Evolutionary conservation across 2,888 invertebrate species (phyloP).

Genomic region (Drosophila parthenogenetica): DNA sequence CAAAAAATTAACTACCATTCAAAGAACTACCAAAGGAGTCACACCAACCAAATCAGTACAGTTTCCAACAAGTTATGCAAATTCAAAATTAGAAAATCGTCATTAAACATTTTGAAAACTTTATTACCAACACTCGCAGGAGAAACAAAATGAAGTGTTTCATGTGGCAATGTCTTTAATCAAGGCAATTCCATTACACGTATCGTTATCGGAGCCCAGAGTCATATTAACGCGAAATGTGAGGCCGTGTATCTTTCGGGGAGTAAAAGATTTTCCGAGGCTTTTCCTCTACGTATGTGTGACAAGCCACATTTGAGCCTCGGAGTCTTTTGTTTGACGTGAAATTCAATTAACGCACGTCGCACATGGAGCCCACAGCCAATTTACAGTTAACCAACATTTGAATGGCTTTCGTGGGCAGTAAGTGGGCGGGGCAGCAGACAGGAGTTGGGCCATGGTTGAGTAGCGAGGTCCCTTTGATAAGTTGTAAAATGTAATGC

Average conservation of each 20-base stretch:
- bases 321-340: slow-evolving; percentile 67
- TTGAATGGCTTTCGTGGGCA: slow-evolving; percentile 53
- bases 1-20: too few relatives aligned
- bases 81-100: too few relatives aligned
- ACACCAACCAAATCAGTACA: too few relatives aligned
- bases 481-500: slow-evolving; percentile 76
- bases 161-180: slow-evolving; percentile 5
- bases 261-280: background rate
- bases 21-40: too few relatives aligned
- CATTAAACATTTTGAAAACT: background rate
- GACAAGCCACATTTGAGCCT: slow-evolving; percentile 58
- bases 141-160: background rate
- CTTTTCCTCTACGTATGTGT: background rate
- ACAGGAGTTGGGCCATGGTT: background rate
- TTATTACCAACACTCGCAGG: background rate
- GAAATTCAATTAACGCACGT: slow-evolving; percentile 71
- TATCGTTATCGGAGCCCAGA: slow-evolving; percentile 21
- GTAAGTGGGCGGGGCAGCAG: background rate
- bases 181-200: slow-evolving; percentile 23
- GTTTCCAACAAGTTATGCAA: too few relatives aligned
- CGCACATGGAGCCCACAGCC: slow-evolving; percentile 51
- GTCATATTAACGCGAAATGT: slow-evolving; percentile 20
- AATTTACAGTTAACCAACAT: slow-evolving; percentile 80
- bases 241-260: slow-evolving; percentile 6
- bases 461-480: slow-evolving; percentile 51